Evolutionary conservation across 2,797 vertebrate genomes (phyloP).

Genomic region (Sebastes trivittatus): DNA sequence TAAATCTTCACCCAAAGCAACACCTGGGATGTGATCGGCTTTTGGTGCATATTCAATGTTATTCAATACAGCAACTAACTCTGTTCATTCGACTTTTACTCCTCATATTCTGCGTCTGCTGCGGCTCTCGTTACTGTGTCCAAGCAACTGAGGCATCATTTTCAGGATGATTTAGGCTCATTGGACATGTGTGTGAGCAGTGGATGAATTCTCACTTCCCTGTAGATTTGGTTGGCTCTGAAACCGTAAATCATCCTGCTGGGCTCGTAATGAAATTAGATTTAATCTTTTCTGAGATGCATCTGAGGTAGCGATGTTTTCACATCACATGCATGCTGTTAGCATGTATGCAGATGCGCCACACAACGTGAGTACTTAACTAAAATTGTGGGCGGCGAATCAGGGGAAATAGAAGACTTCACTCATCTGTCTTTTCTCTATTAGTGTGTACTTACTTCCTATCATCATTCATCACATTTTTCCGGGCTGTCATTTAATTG

Average conservation of each 20-base stretch:
- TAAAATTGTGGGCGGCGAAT: constrained; percentile 26
- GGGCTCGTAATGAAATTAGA: constrained; percentile 66
- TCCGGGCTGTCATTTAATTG: constrained; percentile 47
- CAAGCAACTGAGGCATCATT: constrained; percentile 36
- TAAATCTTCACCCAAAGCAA: constrained; percentile 24
- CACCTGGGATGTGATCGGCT: constrained; percentile 37
- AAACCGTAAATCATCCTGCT: constrained; percentile 38
- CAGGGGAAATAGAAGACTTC: background rate
- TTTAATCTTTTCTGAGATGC: constrained; percentile 58
- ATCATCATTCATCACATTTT: constrained; percentile 53
- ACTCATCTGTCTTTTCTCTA: constrained; percentile 15
- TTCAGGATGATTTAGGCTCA: constrained; percentile 31
- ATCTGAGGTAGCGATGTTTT: constrained; percentile 38
- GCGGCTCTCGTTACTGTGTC: constrained; percentile 17
- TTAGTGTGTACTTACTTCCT: constrained; percentile 35
- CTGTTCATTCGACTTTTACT: constrained; percentile 13
- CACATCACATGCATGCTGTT: background rate
- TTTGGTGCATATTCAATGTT: background rate
- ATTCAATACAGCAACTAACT: constrained; percentile 33
- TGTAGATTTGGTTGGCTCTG: constrained; percentile 47
- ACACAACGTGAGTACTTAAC: constrained; percentile 10
- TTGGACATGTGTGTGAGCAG: background rate
- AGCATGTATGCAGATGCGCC: constrained; percentile 34
- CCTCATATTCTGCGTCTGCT: background rate
- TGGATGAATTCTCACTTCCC: constrained; percentile 51